These are phyloP conservation scores for Entomyzon cyanotis DNA, from an alignment of 2,113 vertebrate species.

Conservation along the genomic window DNA sequence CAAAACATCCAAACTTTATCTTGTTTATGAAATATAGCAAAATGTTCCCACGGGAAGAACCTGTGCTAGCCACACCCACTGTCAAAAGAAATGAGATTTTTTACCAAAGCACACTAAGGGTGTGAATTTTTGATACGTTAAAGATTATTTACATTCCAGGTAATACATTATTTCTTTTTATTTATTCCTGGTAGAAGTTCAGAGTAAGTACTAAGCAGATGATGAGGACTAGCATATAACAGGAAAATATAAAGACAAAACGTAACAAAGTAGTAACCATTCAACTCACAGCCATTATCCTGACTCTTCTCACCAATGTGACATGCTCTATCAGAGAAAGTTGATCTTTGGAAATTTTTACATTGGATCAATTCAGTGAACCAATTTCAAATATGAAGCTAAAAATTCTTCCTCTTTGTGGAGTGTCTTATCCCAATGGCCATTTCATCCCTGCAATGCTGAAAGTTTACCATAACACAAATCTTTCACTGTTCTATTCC, in stretches of 20 bases:
- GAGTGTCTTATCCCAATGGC: not conserved
- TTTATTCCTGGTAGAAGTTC: not conserved
- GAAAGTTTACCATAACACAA: not conserved
- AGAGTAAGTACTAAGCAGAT: not conserved
- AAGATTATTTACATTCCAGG: not conserved
- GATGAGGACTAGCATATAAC: not conserved
- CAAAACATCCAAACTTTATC: no score
- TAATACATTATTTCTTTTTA: not conserved
- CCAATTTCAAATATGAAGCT: not conserved
- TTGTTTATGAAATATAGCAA: no score
- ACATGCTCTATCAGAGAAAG: not conserved
- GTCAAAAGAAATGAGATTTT: not conserved
- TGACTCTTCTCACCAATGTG: not conserved
- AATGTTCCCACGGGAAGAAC: no score
- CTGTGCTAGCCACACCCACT: no score
- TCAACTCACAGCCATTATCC: not conserved
- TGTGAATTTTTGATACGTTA: not conserved
- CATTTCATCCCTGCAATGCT: not conserved
- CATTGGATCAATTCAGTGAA: not conserved
- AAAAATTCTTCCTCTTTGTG: not conserved
- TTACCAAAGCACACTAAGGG: not conserved
- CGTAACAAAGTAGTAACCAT: not conserved
- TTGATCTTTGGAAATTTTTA: not conserved
- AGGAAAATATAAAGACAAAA: not conserved
- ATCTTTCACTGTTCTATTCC: not conserved